A percentile compares a stretch with the other conserved stretches of the same genome.
Conservation (phyloP, 2,888 invertebrate species). For the Drosophila mimetica region DNA sequence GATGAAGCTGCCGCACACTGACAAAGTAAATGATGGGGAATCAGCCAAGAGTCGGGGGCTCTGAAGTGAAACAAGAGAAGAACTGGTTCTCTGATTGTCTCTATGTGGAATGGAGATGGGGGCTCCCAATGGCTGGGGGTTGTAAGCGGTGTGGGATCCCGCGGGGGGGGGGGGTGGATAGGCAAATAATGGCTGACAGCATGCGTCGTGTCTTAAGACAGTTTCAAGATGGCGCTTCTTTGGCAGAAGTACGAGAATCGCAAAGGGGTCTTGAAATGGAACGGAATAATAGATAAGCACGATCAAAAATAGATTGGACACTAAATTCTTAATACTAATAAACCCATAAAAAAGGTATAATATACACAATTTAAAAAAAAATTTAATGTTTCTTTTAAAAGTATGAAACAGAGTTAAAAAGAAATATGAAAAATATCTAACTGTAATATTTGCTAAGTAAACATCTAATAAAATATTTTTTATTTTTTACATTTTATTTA, state of each 20-base stretch:
- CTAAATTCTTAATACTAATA: no score
- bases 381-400: no score
- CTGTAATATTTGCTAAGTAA: no score
- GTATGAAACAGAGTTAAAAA: no score
- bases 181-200: slow-evolving; percentile 69
- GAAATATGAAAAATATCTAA: no score
- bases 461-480: background rate
- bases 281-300: background rate
- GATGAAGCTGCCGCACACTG: slow-evolving; percentile 80
- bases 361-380: no score
- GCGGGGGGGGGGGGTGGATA: slow-evolving; percentile 48
- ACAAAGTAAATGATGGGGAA: slow-evolving; percentile 81
- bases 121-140: slow-evolving; percentile 1
- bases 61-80: slow-evolving; percentile 22
- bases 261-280: slow-evolving; percentile 2
- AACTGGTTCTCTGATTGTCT: slow-evolving; percentile 59
- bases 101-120: background rate
- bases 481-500: background rate
- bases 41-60: slow-evolving; percentile 36
- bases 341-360: no score
- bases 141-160: slow-evolving; percentile 12
- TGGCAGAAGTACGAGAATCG: slow-evolving; percentile 13
- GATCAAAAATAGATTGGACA: background rate
- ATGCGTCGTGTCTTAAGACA: slow-evolving; percentile 60
- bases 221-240: slow-evolving; percentile 76